Evolutionary conservation across 2,113 vertebrate species (phyloP).

Genomic region (Hassar affinis): DNA sequence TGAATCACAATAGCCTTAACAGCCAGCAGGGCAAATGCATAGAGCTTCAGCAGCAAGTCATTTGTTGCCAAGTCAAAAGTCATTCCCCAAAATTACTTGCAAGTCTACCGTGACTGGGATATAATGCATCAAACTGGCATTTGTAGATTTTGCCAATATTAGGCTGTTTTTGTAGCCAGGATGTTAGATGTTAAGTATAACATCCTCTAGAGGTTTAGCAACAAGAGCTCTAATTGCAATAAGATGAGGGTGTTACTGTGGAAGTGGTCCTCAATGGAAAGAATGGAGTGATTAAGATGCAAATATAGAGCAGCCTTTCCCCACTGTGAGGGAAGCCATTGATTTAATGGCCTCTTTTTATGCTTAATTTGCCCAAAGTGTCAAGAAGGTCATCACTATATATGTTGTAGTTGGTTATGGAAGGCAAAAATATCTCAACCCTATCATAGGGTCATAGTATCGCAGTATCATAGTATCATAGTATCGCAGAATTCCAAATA

Average conservation of each 20-base stretch:
- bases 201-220: constrained; percentile 4
- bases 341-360: constrained; percentile 27
- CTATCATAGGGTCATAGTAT: not conserved
- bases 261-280: constrained; percentile 45
- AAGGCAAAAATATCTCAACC: not conserved
- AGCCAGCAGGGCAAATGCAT: constrained; percentile 25
- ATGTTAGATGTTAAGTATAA: not conserved
- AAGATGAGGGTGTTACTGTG: not conserved
- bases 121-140: not conserved
- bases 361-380: constrained; percentile 15
- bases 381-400: not conserved
- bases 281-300: constrained; percentile 61
- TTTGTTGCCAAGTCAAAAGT: not conserved
- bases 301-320: constrained; percentile 50
- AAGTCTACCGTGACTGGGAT: not conserved
- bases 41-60: not conserved
- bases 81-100: not conserved
- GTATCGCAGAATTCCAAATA: not conserved
- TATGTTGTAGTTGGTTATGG: not conserved
- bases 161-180: not conserved
- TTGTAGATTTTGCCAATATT: not conserved
- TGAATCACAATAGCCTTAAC: constrained; percentile 45
- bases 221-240: constrained; percentile 8
- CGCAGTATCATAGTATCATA: not conserved
- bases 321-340: constrained; percentile 3